A percentile compares a stretch with the other conserved stretches of the same genome.
These are phyloP conservation scores for Tipula unca DNA, from an alignment of 2,888 invertebrate species.

Conservation along the genomic window DNA sequence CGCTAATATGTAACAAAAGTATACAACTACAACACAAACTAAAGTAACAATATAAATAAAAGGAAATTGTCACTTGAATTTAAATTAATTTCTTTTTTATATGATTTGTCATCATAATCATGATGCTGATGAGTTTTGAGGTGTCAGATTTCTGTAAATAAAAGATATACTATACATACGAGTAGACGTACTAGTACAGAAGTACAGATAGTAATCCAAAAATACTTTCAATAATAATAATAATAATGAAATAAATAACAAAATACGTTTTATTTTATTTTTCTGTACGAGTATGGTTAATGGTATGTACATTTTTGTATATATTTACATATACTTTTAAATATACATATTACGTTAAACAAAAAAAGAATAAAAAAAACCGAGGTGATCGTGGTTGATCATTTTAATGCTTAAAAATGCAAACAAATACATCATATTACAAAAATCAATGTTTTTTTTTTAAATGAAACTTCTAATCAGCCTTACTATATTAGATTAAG, in stretches of 20 bases:
- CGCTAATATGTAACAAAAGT: not conserved
- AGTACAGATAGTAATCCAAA: not conserved
- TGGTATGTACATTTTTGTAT: no score
- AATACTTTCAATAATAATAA: not conserved
- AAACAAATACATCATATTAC: not conserved
- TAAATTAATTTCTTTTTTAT: not conserved
- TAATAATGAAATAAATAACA: not conserved
- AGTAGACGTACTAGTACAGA: no score
- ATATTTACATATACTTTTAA: not conserved
- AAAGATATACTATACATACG: not conserved
- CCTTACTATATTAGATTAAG: not conserved
- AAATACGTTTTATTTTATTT: not conserved
- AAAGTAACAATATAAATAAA: not conserved
- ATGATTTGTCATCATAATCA: not conserved
- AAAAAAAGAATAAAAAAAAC: not conserved
- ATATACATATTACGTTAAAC: not conserved
- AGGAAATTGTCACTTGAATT: constrained; percentile 14
- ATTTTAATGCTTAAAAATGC: not conserved
- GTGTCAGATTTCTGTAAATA: not conserved
- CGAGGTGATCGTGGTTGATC: not conserved
- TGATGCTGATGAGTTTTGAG: not conserved
- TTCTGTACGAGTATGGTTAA: not conserved
- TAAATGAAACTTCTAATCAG: no score
- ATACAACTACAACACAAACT: not conserved
- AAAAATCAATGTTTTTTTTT: not conserved